Evolutionary conservation across 2,113 vertebrate species (phyloP).

Genomic region (Edolisoma coerulescens): DNA sequence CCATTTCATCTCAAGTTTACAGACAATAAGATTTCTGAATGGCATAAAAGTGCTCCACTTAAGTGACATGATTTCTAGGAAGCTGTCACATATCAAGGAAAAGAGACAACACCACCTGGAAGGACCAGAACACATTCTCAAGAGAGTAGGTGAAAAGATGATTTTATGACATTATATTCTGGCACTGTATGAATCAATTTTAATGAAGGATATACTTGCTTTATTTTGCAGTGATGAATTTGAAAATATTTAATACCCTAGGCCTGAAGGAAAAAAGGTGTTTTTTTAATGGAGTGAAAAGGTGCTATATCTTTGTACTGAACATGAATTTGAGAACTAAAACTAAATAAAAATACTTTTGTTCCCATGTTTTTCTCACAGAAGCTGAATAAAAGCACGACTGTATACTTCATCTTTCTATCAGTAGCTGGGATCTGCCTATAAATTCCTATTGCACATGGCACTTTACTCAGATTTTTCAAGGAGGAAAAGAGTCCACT

Average conservation of each 20-base stretch:
- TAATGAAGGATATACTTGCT: conserved; percentile 25
- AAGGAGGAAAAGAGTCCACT: neutral
- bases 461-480: neutral
- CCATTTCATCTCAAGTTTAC: conserved; percentile 4
- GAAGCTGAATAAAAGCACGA: neutral
- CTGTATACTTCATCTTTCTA: neutral
- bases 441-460: neutral
- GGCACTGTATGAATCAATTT: conserved; percentile 30
- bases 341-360: neutral
- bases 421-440: neutral
- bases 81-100: neutral
- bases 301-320: neutral
- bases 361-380: neutral
- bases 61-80: neutral
- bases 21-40: neutral
- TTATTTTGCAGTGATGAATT: conserved; percentile 7
- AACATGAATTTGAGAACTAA: neutral
- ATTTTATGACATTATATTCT: conserved; percentile 32
- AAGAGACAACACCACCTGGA: neutral
- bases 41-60: neutral
- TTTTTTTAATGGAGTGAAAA: neutral
- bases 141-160: conserved; percentile 16
- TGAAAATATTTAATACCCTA: neutral
- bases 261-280: neutral
- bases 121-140: conserved; percentile 14